Evolutionary conservation across 1,140 invertebrate species (phyloP), one percentile per base, ranked within the genome.

Genomic region (Euwallacea similis): DNA sequence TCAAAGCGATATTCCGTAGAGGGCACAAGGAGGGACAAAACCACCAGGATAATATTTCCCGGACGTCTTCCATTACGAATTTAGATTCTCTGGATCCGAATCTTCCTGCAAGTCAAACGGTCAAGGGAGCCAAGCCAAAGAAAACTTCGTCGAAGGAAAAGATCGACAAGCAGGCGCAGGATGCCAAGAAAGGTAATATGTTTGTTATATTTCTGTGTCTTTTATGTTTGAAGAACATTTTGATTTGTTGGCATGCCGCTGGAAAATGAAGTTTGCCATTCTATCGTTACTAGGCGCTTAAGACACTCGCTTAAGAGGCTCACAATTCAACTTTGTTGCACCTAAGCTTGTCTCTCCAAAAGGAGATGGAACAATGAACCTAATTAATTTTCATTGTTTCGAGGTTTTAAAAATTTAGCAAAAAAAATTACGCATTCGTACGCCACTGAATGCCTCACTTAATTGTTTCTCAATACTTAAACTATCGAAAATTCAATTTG

Each of bases 1-100:
- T 81, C 66, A 79, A 79, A 74, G 79, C 80, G 7, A 81, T 81
- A 73, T 81, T 81, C 69, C 80, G 80, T 66, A 81, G 80, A 78
- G 79, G 78, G 46, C 77, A 78, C 61, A 60, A 73, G 41, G 76
- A 77, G 13, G 71, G 73, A 8, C 71, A 73, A 50, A 60, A 66
- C 54, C 44, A 77, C 21, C 59, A 61, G n/a, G 79, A 81, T 42
- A 78, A 81, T 58, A 44, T 81, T 6, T 80, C 79, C 8, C 72
- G 79, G 21, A 76, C 79, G 7, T 81, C 80, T 11, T 81, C 80
- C 9, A 72, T 77, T 43, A 80, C 74, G 13, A 81, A 80, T 65
- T 71, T 81, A 42, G 77, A 78, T 62, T 74, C 73, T 6, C 63
- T 74, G 53, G 73, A 74, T 10, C 21, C 65, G 41, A 55, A 54